Evolutionary conservation across 2,888 invertebrate genomes (phyloP).

Genomic region (Achlya flavicornis): DNA sequence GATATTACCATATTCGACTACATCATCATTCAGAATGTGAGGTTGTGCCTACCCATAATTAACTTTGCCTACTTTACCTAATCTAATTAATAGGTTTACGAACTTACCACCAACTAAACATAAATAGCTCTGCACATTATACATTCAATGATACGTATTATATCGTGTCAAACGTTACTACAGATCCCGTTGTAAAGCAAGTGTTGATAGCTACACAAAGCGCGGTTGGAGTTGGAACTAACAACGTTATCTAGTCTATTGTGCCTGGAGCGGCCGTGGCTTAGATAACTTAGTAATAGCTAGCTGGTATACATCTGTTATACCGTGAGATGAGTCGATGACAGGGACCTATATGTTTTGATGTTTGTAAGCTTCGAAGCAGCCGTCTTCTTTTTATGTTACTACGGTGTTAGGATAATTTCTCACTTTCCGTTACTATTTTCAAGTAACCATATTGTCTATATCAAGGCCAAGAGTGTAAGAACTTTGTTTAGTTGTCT

Average conservation of each 20-base stretch:
- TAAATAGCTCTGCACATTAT: too few relatives aligned
- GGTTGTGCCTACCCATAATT: too few relatives aligned
- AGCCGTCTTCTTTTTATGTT: not conserved
- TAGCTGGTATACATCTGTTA: slow-evolving; percentile 27
- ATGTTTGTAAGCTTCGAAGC: not conserved
- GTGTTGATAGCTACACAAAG: slow-evolving; percentile 20
- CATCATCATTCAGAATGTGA: too few relatives aligned
- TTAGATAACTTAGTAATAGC: slow-evolving; percentile 39
- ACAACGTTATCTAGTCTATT: slow-evolving; percentile 40
- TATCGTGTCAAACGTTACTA: not conserved
- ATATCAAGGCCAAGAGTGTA: too few relatives aligned
- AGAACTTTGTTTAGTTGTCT: too few relatives aligned
- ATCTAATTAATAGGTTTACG: too few relatives aligned
- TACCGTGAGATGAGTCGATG: slow-evolving; percentile 1
- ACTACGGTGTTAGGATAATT: not conserved
- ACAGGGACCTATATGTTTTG: not conserved
- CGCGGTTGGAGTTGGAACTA: slow-evolving; percentile 23
- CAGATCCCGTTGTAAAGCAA: not conserved
- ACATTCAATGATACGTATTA: too few relatives aligned
- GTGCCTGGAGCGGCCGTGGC: slow-evolving; percentile 45
- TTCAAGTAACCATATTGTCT: too few relatives aligned
- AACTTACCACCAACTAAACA: too few relatives aligned
- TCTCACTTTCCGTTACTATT: too few relatives aligned
- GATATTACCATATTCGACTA: too few relatives aligned
- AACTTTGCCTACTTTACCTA: too few relatives aligned